Conservation (phyloP, 2,797 vertebrate genomes). For the Enteromius argenteus region DNA sequence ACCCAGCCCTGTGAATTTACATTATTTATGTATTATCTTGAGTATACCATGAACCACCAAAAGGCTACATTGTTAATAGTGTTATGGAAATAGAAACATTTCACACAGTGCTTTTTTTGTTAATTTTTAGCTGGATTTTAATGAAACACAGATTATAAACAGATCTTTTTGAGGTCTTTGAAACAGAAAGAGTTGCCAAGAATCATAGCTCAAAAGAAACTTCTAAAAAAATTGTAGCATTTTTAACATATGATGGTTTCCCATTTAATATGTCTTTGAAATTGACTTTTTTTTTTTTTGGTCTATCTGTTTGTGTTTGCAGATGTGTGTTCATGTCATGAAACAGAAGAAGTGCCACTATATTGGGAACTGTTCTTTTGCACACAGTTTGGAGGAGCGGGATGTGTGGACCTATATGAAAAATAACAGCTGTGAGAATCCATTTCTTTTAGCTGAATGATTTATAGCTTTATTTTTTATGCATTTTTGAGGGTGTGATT, state of each 20-base stretch:
- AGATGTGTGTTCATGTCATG: constrained; percentile 98
- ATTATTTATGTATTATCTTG: background rate
- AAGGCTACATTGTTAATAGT: background rate
- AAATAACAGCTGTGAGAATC: constrained; percentile 94
- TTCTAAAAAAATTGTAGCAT: too few species aligned
- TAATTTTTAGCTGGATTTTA: background rate
- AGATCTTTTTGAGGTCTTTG: background rate
- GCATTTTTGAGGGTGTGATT: background rate
- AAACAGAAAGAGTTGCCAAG: background rate
- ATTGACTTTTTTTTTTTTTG: background rate
- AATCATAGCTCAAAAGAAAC: background rate
- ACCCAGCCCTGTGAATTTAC: background rate
- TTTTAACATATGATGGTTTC: background rate
- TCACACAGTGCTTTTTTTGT: background rate
- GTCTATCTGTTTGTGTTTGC: constrained; percentile 44
- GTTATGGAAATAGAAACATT: background rate
- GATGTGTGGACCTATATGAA: constrained; percentile 99
- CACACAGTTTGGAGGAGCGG: constrained; percentile 95
- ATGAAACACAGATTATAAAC: background rate
- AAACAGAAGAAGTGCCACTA: constrained; percentile 99
- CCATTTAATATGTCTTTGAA: background rate
- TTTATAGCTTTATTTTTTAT: background rate
- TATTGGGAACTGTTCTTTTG: constrained; percentile 97
- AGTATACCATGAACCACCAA: background rate
- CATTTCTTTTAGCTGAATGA: background rate